Base-by-base conservation (phyloP, 2,797 vertebrate genomes). In the Enteromius thamalakanensis region DNA sequence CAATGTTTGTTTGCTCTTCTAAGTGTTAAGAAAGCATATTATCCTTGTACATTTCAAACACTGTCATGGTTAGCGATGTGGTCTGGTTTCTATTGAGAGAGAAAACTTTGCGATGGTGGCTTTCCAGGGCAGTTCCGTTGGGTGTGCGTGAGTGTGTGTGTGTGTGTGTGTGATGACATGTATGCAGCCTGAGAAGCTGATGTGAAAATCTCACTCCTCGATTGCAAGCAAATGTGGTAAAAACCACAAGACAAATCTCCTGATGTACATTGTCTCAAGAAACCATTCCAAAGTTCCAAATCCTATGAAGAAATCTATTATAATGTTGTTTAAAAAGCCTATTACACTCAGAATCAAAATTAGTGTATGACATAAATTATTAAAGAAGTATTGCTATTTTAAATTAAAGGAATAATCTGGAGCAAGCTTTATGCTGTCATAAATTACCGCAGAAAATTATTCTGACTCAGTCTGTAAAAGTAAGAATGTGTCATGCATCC, bases 1-100 rank as follows among this genome's bases (percentile, higher is more conserved):
- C 45, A 32, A 62, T 84, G 85, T 88, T 84, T 87, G 86, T 91
- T 91, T 90, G 87, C 86, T 81, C 87, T 74, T 12, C 47, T 81
- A 58, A 85, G 88, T 85, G 81, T 88, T 87, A 87, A 84, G 64
- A 85, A 82, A 81, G 83, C 85, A 80, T 77, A 80, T 89, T 83
- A 87, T 84, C 34, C 40, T 87, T 79, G 75, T 74, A 26, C 76
- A n/a, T 80, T 67, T 74, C 65, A 76, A 85, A 87, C 65, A 26
- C 65, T 75, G 80, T 84, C 58, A 82, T 47, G 82, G 68, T 90
- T 87, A 76, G 69, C 77, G n/a, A 15, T 81, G 85, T 51, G 78
- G 84, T 85, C 74, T 79, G 78, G 60, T 84, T 86, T 78, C 42
- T 62, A 84, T 76, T 82, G 67, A 64, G 60, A 47, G 72, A 67